Evolutionary conservation across 2,113 vertebrate species (phyloP).

Genomic region (Propithecus coquereli): DNA sequence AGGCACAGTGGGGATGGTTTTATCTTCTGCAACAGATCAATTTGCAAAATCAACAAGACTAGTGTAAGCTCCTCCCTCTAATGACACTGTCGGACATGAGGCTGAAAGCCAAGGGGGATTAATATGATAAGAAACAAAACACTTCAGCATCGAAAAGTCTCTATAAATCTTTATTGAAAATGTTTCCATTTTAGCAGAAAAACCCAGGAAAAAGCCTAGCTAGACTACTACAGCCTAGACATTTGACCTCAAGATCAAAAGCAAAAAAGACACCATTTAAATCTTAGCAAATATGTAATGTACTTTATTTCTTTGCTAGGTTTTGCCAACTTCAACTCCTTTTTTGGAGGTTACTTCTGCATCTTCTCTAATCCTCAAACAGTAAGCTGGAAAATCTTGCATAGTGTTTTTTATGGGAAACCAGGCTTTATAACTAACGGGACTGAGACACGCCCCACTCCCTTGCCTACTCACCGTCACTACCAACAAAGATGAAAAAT

Average conservation of each 20-base stretch:
- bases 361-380: background rate
- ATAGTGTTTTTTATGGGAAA: constrained; percentile 45
- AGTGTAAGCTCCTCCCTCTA: background rate
- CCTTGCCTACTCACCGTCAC: background rate
- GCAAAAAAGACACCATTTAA: constrained; percentile 51
- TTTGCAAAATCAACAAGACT: constrained; percentile 31
- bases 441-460: accelerated
- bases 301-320: constrained; percentile 75
- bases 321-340: constrained; percentile 51
- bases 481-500: background rate
- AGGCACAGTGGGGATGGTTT: background rate
- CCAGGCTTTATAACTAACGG: background rate
- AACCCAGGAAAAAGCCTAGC: constrained; percentile 74
- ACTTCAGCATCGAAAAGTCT: constrained; percentile 67
- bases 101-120: background rate
- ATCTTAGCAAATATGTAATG: constrained; percentile 56
- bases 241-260: constrained; percentile 67
- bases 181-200: constrained; percentile 73
- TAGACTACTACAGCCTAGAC: constrained; percentile 52
- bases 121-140: constrained; percentile 77
- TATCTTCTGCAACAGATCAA: constrained; percentile 5
- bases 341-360: background rate
- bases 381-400: background rate
- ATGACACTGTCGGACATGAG: background rate
- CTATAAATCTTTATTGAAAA: constrained; percentile 80